phyloP scores from a whole-genome alignment of 2,113 vertebrate genomes.

The Melanostigma gelatinosum region DNA sequence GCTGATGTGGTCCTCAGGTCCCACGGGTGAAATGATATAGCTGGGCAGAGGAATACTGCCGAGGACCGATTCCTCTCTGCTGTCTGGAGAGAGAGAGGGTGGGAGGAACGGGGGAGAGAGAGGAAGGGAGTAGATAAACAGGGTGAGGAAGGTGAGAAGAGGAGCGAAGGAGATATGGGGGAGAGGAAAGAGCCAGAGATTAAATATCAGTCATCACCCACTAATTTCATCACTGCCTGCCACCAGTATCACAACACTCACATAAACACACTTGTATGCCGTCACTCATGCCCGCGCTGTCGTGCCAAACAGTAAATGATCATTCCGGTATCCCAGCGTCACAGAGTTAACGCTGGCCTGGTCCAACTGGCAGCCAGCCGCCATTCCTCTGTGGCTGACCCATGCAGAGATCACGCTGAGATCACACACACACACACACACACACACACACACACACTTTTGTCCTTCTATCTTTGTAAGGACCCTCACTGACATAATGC shows the following conservation, averaged over 20 bases:
- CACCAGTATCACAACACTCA: conserved; percentile 47
- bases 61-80: conserved; percentile 93
- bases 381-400: conserved; percentile 4
- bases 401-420: conserved; percentile 19
- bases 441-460: conserved; percentile 6
- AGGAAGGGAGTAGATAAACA: neutral
- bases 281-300: conserved; percentile 29
- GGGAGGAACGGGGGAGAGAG: neutral
- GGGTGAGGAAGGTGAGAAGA: conserved; percentile 42
- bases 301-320: conserved; percentile 54
- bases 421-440: conserved; percentile 1
- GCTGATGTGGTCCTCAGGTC: conserved; percentile 91
- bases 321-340: conserved; percentile 38
- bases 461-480: conserved; percentile 2
- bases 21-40: conserved; percentile 90
- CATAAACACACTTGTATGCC: neutral
- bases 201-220: conserved; percentile 68
- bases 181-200: conserved; percentile 33
- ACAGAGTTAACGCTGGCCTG: conserved; percentile 30
- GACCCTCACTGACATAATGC: neutral
- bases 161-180: conserved; percentile 38
- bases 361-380: conserved; percentile 38
- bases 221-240: conserved; percentile 52
- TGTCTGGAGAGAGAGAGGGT: conserved; percentile 82
- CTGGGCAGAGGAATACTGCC: conserved; percentile 96